Percentiles rank a stretch among this genome's conserved stretches.
Conservation (phyloP, 2,797 vertebrate genomes). For the Poecile montanus region DNA sequence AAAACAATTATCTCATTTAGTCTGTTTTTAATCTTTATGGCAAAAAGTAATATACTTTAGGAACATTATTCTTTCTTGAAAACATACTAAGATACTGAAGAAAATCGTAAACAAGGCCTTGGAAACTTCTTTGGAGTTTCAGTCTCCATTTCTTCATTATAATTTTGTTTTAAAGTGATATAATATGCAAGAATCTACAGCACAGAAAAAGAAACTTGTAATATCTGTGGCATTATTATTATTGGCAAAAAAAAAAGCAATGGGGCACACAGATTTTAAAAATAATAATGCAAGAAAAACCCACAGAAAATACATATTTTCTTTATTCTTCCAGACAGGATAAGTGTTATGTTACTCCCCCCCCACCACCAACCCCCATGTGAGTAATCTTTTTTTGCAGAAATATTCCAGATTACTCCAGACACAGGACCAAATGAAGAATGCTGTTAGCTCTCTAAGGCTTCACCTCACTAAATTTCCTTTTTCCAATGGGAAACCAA, state of each 20-base stretch:
- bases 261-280: not conserved
- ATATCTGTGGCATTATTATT: not conserved
- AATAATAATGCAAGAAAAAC: not conserved
- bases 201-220: not conserved
- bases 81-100: not conserved
- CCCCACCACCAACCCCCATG: not conserved
- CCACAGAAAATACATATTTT: not conserved
- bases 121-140: not conserved
- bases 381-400: not conserved
- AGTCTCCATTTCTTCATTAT: not conserved
- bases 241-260: not conserved
- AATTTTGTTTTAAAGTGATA: not conserved
- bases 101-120: not conserved
- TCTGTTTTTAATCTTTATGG: constrained; percentile 33
- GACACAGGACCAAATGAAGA: not conserved
- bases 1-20: constrained; percentile 47
- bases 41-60: not conserved
- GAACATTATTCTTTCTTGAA: constrained; percentile 17
- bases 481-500: not conserved
- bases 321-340: not conserved
- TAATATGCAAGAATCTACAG: not conserved
- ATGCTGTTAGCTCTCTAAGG: fast-evolving
- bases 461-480: not conserved
- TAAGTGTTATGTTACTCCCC: not conserved
- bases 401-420: not conserved